Evolutionary conservation across 2,797 vertebrate species (phyloP), one percentile per base, ranked within the genome.

Genomic region (Cheirogaleus major): DNA sequence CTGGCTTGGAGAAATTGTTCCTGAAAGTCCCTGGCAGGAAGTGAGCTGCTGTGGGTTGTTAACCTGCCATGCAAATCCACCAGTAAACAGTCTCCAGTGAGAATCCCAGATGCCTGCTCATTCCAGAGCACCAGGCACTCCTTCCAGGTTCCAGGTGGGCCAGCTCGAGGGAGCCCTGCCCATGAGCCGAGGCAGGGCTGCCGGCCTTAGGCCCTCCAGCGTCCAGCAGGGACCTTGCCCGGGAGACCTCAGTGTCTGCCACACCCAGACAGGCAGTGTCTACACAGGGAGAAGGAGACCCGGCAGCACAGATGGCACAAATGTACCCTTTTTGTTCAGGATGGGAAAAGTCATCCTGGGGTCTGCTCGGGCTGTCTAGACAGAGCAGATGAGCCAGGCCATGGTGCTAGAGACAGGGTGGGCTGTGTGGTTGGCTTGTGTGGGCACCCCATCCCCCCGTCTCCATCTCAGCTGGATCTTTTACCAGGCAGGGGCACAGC

Each of bases 11-110:
- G 96, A 92, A 86, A 87, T 81, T 59, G 95, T 98, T 97, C 97
- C 97, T 98, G 92, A 98, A 98, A 97, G 97, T 97, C 84, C 80
- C 94, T 97, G 97, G 97, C 97, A 93, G 76, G 75, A 76, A 80
- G 92, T 30, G 67, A 76, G 75, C 88, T 70, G 70, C 95, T 85
- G 50, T 22, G 93, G 79, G 86, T 76, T 70, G 65, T 84, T 93
- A 96, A 93, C 52, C 84, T 91, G 87, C 96, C 92, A 32, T 92
- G 94, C 75, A 95, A 82, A 93, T 85, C 45, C 4, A 70, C 83
- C 73, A 82, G 92, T 85, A 83, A 98, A 85, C 3, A 83, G 9
- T 88, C 63, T 50, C 50, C n/a, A 14, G 95, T 5, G 50, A 95
- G 43, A 48, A 95, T 97, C 95, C 96, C 97, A 97, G 97, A 92